A percentile compares a stretch with the other conserved stretches of the same genome.
These are phyloP conservation scores for Palythoa caribaeorum DNA, from an alignment of 92 coral and sea anemone genomes.

Conservation along the genomic window DNA sequence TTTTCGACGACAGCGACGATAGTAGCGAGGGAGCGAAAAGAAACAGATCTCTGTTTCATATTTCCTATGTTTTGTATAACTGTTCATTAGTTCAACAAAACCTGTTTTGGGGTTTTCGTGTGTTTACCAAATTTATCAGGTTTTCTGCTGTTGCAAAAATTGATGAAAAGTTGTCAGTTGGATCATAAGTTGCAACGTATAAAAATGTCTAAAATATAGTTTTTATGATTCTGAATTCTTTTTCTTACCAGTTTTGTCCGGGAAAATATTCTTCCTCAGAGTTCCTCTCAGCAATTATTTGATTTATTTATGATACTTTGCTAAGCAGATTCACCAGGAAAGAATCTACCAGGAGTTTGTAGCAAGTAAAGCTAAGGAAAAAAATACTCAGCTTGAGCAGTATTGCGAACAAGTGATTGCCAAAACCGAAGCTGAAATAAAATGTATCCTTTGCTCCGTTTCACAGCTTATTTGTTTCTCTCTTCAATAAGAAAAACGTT, in stretches of 20 bases:
- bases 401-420: slow-evolving; percentile 65
- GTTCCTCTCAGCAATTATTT: background rate
- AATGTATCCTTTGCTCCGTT: slow-evolving; percentile 60
- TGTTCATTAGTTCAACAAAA: too few relatives aligned
- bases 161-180: too few relatives aligned
- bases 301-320: background rate
- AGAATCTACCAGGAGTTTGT: slow-evolving; percentile 65
- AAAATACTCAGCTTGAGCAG: slow-evolving; percentile 57
- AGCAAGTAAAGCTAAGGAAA: slow-evolving; percentile 62
- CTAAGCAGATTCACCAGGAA: slow-evolving; percentile 59
- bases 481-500: background rate
- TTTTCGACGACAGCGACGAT: too few relatives aligned
- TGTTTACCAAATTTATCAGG: too few relatives aligned
- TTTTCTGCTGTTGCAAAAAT: too few relatives aligned
- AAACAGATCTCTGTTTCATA: too few relatives aligned
- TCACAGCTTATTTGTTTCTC: background rate
- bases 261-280: background rate
- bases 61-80: too few relatives aligned
- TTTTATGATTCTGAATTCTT: too few relatives aligned
- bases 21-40: too few relatives aligned
- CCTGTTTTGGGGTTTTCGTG: too few relatives aligned
- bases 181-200: too few relatives aligned
- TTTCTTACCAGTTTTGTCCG: background rate
- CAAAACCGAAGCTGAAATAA: slow-evolving; percentile 62
- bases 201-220: too few relatives aligned